Percentiles rank a stretch among this genome's conserved stretches.
phyloP scores from a whole-genome alignment of 2,888 invertebrate genomes.

The Andrena bucephala region DNA sequence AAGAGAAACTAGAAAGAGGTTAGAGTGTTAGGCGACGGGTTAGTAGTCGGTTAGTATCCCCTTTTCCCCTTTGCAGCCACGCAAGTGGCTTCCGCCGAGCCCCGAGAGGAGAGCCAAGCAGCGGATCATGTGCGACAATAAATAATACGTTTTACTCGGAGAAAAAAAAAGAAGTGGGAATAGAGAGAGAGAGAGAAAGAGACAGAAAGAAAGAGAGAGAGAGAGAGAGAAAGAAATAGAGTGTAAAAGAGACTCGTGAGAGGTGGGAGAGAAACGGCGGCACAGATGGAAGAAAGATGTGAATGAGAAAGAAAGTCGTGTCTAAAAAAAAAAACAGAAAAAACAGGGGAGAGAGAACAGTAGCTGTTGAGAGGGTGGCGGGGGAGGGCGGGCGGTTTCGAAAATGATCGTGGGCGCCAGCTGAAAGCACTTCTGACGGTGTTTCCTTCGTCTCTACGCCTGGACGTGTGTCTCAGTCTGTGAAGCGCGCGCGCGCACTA shows the following conservation, averaged over 20 bases:
- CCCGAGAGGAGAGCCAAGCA: constrained; percentile 85
- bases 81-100: constrained; percentile 85
- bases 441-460: constrained; percentile 39
- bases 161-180: constrained; percentile 55
- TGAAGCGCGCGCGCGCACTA: constrained; percentile 13
- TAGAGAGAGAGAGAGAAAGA: constrained; percentile 42
- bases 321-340: constrained; percentile 39
- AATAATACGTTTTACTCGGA: constrained; percentile 43
- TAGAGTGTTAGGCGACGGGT: constrained; percentile 77
- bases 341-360: too few relatives aligned
- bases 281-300: constrained; percentile 31
- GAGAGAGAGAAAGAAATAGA: too few relatives aligned
- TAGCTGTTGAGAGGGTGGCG: constrained; percentile 13
- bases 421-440: constrained; percentile 43
- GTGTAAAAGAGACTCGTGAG: too few relatives aligned
- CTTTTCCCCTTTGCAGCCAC: constrained; percentile 81
- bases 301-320: constrained; percentile 39
- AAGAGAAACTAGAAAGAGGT: constrained; percentile 12
- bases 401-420: constrained; percentile 22
- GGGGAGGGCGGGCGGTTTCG: constrained; percentile 48
- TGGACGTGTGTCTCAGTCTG: constrained; percentile 29
- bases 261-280: background rate
- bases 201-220: background rate
- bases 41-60: constrained; percentile 80
- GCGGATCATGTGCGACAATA: constrained; percentile 77